These are phyloP conservation scores for Trigoniulus corallinus DNA, from an alignment of 1,140 invertebrate genomes.

Conservation along the genomic window DNA sequence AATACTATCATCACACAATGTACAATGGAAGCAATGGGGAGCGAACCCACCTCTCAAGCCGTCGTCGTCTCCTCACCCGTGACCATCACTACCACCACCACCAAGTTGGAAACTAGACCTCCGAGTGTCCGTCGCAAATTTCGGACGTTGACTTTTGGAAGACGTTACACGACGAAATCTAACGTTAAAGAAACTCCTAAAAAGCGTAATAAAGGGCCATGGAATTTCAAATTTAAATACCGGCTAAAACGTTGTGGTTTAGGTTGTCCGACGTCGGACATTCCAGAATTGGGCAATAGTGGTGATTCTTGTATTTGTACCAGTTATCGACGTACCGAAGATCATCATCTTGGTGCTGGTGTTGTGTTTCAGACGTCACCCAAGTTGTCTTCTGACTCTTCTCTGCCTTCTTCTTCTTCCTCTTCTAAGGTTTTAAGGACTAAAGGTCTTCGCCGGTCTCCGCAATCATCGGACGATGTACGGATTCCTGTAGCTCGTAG, in stretches of 20 bases:
- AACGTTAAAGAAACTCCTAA: slow-evolving; percentile 2
- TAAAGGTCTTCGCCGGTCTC: too few relatives aligned
- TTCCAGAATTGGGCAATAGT: slow-evolving; percentile 10
- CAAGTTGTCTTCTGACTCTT: background rate
- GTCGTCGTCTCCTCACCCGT: too few relatives aligned
- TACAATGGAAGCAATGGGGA: too few relatives aligned
- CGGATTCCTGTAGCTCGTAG: background rate
- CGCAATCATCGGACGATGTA: background rate
- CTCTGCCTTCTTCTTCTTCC: background rate
- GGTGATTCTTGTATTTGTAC: slow-evolving; percentile 38
- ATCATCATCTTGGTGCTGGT: slow-evolving; percentile 32
- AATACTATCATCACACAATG: too few relatives aligned
- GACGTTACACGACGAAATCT: background rate
- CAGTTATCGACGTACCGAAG: slow-evolving; percentile 38
- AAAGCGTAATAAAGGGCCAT: slow-evolving; percentile 13
- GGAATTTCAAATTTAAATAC: slow-evolving; percentile 14
- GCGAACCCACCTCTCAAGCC: too few relatives aligned
- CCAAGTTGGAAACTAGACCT: too few relatives aligned
- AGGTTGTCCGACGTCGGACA: slow-evolving; percentile 1
- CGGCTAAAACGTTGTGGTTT: background rate
- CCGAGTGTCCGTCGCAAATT: background rate
- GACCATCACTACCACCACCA: too few relatives aligned
- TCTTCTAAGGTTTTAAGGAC: background rate
- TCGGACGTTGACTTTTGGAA: slow-evolving; percentile 4
- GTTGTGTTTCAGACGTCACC: slow-evolving; percentile 28